Conservation (phyloP, 2,797 vertebrate genomes). For the Ctenopoma kingsleyae region DNA sequence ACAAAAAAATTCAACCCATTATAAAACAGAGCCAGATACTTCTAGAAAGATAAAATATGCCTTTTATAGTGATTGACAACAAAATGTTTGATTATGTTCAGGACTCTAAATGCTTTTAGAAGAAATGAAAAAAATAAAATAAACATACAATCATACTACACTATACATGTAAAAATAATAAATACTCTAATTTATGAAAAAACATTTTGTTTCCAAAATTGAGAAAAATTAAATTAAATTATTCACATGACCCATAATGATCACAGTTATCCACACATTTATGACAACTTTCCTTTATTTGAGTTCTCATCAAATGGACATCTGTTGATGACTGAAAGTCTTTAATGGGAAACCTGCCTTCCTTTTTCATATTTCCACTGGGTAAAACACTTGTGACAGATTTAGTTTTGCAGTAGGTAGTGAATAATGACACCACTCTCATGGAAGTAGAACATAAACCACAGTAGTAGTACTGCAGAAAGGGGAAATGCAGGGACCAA, state of each 20-base stretch:
- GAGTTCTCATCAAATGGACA: neutral
- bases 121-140: neutral
- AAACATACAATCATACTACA: neutral
- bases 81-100: neutral
- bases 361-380: constrained; percentile 8
- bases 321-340: neutral
- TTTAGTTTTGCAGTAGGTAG: neutral
- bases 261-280: neutral
- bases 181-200: neutral
- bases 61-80: neutral
- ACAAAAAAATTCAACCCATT: neutral
- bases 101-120: neutral
- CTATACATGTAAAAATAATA: too few species aligned
- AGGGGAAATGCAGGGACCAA: constrained; percentile 53
- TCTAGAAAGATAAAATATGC: neutral
- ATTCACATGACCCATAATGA: neutral
- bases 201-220: too few species aligned
- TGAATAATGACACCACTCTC: constrained; percentile 24
- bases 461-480: constrained; percentile 47
- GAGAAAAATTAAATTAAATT: too few species aligned
- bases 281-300: neutral
- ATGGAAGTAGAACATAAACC: constrained; percentile 59
- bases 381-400: neutral
- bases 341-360: neutral
- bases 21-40: neutral